Base-by-base conservation (phyloP, 2,113 vertebrate species). In the Fregetta grallaria region DNA sequence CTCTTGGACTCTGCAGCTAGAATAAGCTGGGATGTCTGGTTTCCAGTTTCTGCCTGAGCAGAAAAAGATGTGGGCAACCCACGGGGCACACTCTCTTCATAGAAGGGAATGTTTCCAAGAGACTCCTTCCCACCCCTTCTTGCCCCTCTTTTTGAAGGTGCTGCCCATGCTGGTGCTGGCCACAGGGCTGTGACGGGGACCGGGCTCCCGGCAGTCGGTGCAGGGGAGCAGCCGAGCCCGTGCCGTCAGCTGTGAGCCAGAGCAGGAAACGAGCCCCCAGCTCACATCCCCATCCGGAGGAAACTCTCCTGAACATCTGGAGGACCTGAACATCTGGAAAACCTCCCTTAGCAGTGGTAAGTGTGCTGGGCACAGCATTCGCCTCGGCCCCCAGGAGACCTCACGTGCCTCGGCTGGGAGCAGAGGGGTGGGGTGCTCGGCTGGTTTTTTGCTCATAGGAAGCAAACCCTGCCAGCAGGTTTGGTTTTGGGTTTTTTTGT, bases 291-390 rank as follows among this genome's bases (percentile, higher is more conserved):
- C 82, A 92, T 95, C 95, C 49, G 47, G 61, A 97, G 96, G 91
- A 97, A 97, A 93, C 0, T 8, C 68, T 96, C 71, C 67, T 38
- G 77, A 92, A 97, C 96, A 96, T 96, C 96, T 97, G 96, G 91
- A 96, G 71, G 76, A 82, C 71, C 53, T 10, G 59, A 96, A 96
- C 97, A 95, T 96, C 95, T 97, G 97, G 96, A 95, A 95, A 86
- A 76, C 47, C 78, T 94, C 91, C 65, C 47, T 63, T 9, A 71
- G 65, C 81, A 93, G 83, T n/a, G 75, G 11, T 83, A 94, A 92
- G 73, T 65, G 80, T 47, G 84, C 89, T 93, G 70, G 94, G 81
- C 94, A 90, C 80, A 79, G 68, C 36, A 53, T 29, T 81, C 20
- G 0, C 66, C 67, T 75, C 14, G 0, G 63, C 22, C 76, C 85